Conservation (phyloP, 1,140 invertebrate species). For the Eulimnadia texana region DNA sequence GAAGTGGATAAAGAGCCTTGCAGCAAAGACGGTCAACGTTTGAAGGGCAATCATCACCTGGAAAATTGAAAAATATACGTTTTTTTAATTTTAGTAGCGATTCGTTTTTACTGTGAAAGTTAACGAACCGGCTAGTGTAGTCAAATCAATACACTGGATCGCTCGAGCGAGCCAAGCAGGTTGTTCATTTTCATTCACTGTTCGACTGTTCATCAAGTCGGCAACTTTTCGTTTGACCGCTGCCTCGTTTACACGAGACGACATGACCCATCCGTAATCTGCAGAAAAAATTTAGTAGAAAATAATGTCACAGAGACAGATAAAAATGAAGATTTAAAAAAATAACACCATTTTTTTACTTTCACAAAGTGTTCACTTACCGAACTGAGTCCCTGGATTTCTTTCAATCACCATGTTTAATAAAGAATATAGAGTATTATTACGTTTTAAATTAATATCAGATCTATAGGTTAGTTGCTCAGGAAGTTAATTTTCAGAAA, state of each 20-base stretch:
- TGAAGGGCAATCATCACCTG: slow-evolving; percentile 67
- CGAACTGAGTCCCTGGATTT: neutral
- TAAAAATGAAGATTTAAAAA: neutral
- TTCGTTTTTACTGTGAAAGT: no score
- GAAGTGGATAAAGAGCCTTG: slow-evolving; percentile 49
- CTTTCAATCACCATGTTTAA: neutral
- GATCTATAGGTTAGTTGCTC: neutral
- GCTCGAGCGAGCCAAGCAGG: slow-evolving; percentile 63
- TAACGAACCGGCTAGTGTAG: slow-evolving; percentile 51
- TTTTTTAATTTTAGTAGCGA: no score
- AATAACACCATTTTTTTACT: neutral
- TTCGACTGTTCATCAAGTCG: slow-evolving; percentile 27
- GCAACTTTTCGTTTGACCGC: slow-evolving; percentile 22
- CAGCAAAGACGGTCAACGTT: slow-evolving; percentile 66
- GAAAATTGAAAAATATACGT: slow-evolving; percentile 8
- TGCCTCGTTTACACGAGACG: slow-evolving; percentile 5
- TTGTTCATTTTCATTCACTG: slow-evolving; percentile 39
- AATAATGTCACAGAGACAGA: no score
- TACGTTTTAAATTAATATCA: neutral
- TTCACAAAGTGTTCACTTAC: neutral
- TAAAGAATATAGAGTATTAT: neutral
- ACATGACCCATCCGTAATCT: slow-evolving; percentile 2
- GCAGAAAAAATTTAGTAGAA: no score
- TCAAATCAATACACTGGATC: slow-evolving; percentile 77
- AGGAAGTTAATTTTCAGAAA: no score